Evolutionary conservation across 2,797 vertebrate genomes (phyloP).

Genomic region (Cygnus olor): DNA sequence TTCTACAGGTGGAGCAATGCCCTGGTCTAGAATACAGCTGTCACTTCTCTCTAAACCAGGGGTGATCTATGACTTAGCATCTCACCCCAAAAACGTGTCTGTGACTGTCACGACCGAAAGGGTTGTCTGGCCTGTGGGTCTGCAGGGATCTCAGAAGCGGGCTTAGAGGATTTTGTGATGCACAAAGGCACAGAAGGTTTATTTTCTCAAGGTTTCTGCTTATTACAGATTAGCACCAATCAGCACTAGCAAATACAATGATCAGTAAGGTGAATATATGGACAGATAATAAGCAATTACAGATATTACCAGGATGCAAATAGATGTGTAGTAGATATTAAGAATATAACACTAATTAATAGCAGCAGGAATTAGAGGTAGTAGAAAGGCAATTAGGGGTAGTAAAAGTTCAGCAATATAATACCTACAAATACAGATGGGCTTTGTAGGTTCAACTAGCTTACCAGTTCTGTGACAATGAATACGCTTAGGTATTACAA

Average conservation of each 20-base stretch:
- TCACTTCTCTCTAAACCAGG: background rate
- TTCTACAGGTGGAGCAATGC: background rate
- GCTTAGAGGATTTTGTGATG: background rate
- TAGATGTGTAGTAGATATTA: background rate
- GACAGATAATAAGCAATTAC: background rate
- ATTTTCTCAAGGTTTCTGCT: background rate
- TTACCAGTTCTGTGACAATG: background rate
- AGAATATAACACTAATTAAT: background rate
- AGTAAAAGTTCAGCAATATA: background rate
- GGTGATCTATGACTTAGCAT: background rate
- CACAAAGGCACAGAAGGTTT: background rate
- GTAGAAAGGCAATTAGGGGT: no score
- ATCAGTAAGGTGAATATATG: background rate
- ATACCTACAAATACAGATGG: background rate
- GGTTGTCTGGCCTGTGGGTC: background rate
- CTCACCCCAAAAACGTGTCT: background rate
- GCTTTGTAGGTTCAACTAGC: background rate
- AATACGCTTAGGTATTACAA: background rate
- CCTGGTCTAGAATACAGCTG: background rate
- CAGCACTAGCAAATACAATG: background rate
- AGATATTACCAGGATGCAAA: background rate
- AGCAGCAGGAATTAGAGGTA: background rate
- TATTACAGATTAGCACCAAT: background rate
- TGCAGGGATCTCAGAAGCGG: background rate
- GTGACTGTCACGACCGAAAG: background rate